These are phyloP conservation scores for Metellina segmentata DNA, from an alignment of 2,888 invertebrate genomes.

Conservation along the genomic window DNA sequence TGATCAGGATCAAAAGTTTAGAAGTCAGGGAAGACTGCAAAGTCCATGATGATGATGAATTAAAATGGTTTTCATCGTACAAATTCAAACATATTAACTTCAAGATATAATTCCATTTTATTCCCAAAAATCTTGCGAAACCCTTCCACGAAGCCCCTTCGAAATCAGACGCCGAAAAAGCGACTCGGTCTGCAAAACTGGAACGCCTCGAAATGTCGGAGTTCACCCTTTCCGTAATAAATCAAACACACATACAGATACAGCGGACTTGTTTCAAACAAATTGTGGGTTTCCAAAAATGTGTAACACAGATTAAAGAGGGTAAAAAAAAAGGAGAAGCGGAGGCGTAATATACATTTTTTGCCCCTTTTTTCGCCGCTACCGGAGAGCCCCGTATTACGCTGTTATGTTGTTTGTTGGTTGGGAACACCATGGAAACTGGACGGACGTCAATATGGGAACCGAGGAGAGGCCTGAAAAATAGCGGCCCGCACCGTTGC, in stretches of 20 bases:
- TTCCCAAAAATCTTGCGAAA: not conserved
- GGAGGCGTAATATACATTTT: slow-evolving; percentile 63
- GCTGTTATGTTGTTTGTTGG: slow-evolving; percentile 68
- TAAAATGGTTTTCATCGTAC: too few species aligned
- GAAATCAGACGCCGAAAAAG: not conserved
- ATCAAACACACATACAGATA: slow-evolving; percentile 62
- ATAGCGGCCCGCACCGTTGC: slow-evolving; percentile 53
- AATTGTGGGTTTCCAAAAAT: slow-evolving; percentile 63
- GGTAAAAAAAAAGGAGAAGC: slow-evolving; percentile 45
- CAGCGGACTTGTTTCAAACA: slow-evolving; percentile 64
- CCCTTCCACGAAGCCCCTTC: not conserved
- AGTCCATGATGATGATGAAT: too few species aligned
- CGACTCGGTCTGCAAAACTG: slow-evolving; percentile 6
- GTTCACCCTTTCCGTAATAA: slow-evolving; percentile 58
- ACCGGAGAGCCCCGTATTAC: slow-evolving; percentile 23
- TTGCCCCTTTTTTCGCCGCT: slow-evolving; percentile 35
- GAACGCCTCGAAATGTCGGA: slow-evolving; percentile 64
- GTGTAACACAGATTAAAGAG: slow-evolving; percentile 52
- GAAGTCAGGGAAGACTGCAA: too few species aligned
- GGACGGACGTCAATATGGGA: slow-evolving; percentile 61
- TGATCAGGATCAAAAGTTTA: too few species aligned
- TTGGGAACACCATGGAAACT: slow-evolving; percentile 69
- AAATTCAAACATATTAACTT: too few species aligned
- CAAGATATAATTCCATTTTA: too few species aligned
- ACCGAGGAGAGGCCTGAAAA: slow-evolving; percentile 46